Evolutionary conservation across 1,140 invertebrate genomes (phyloP).

Genomic region (Hylaeus volcanicus): DNA sequence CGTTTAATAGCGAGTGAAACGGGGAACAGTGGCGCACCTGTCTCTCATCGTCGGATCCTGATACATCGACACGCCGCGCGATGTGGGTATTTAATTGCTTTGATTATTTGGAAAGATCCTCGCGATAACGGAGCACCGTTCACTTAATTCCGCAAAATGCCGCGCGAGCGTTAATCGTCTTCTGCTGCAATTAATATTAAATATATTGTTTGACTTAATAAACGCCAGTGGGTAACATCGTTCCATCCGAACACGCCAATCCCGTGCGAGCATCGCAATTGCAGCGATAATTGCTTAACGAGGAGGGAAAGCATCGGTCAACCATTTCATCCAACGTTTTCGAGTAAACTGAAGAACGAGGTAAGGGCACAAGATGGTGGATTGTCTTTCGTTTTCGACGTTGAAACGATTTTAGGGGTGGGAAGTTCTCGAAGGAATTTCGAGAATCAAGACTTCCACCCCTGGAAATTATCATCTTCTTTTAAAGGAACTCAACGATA

Average conservation of each 20-base stretch:
- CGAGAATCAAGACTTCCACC: too few relatives aligned
- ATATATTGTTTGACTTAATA: slow-evolving; percentile 4
- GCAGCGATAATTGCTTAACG: neutral
- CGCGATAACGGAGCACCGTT: slow-evolving; percentile 17
- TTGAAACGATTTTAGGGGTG: too few relatives aligned
- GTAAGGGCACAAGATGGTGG: too few relatives aligned
- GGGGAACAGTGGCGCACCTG: slow-evolving; percentile 33
- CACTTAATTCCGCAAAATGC: neutral
- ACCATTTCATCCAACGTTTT: too few relatives aligned
- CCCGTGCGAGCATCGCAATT: neutral
- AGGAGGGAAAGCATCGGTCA: too few relatives aligned
- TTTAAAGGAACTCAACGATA: too few relatives aligned
- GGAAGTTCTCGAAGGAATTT: too few relatives aligned
- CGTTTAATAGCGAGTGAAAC: slow-evolving; percentile 61
- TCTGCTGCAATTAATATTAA: neutral
- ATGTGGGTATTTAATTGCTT: slow-evolving; percentile 54
- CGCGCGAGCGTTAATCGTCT: slow-evolving; percentile 5
- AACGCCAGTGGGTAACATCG: neutral
- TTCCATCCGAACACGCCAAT: neutral
- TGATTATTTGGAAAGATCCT: slow-evolving; percentile 58
- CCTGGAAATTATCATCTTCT: too few relatives aligned
- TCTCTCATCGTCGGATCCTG: slow-evolving; percentile 46
- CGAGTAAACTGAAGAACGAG: too few relatives aligned
- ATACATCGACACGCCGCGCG: slow-evolving; percentile 54
- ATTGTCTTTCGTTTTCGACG: too few relatives aligned